Base-by-base conservation (phyloP, 2,888 invertebrate species). In the Drosophila trichaetosa region DNA sequence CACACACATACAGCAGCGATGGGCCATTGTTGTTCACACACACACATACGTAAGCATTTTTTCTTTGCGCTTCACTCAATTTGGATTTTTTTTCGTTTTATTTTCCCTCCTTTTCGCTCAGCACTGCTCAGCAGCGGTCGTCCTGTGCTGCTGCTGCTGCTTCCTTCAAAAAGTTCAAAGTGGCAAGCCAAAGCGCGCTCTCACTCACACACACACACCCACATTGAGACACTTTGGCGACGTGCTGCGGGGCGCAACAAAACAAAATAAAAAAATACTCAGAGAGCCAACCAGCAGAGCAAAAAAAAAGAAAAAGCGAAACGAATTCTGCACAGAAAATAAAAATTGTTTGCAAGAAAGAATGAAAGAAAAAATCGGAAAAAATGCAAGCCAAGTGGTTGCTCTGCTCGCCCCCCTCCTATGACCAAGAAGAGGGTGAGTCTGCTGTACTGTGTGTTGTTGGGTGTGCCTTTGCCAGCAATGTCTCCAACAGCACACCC, bases 321-420 rank as follows among this genome's bases (percentile, higher is more conserved):
- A 77, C 63, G 80, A 89, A 87, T 83, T 89, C 87, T 87, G 91
- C 90, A 90, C 91, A 90, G 90, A 90, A 90, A 88, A 90, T 90
- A 90, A 91, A 90, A 90, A 90, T 90, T 86, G 82, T 87, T 89
- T 87, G 82, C 83, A 91, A 89, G 89, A 89, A 89, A 91, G 83
- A 86, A 80, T 74, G 90, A 90, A 86, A 90, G 83, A 82, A 90
- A 90, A 90, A 87, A 90, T 87, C 87, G 79, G 90, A 89, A 86
- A 89, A 90, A 86, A 89, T 90, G 90, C 90, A 87, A 87, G 88
- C 90, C 90, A 90, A 87, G 87, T 89, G 88, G 85, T 89, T 85
- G 86, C 78, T 46, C 46, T 82, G 83, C 63, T 65, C 72, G 64
- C 63, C 59, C 24, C 11, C 21, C 42, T n/a, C 11, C 40, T 2